Evolutionary conservation across 2,888 invertebrate species (phyloP), one percentile per base, ranked within the genome.

Genomic region (Pilophorus perplexus): DNA sequence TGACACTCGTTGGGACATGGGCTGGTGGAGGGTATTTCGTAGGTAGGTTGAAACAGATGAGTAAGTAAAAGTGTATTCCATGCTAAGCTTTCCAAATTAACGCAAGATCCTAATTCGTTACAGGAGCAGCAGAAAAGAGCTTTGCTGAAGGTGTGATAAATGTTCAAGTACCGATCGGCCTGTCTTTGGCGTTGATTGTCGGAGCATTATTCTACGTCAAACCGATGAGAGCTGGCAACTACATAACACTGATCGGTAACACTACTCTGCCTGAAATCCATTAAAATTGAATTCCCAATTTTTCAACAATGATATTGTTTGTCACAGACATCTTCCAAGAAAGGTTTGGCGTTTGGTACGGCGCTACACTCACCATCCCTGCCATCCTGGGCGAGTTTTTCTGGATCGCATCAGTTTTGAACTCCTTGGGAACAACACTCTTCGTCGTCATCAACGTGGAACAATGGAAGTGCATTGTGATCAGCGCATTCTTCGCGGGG

Each of bases 211-310:
- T 87, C 72, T 87, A 86, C 76, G 85, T 86, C 14, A 83, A 82
- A 72, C 83, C 84, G 72, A 87, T 87, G 87, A 77, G 87, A 64
- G 80, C 83, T 69, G 82, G 85, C 71, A 84, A 84, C 46, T 85
- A 86, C 75, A 83, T 86, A 57, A 87, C 87, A 3, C 85, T 87
- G 85, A 77, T 87, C n/a, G n/a, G n/a, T n/a, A n/a, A n/a, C n/a
- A n/a, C n/a, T n/a, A n/a, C n/a, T n/a, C n/a, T n/a, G n/a, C n/a
- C n/a, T n/a, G n/a, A n/a, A n/a, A n/a, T n/a, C n/a, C n/a, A n/a
- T n/a, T n/a, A n/a, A n/a, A n/a, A n/a, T n/a, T n/a, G n/a, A n/a
- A n/a, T n/a, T n/a, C n/a, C n/a, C n/a, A n/a, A n/a, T n/a, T n/a
- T n/a, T n/a, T n/a, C n/a, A n/a, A n/a, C n/a, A n/a, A n/a, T n/a